Evolutionary conservation across 2,113 vertebrate genomes (phyloP), one percentile per base, ranked within the genome.

Genomic region (Machaerirhynchus nigripectus): DNA sequence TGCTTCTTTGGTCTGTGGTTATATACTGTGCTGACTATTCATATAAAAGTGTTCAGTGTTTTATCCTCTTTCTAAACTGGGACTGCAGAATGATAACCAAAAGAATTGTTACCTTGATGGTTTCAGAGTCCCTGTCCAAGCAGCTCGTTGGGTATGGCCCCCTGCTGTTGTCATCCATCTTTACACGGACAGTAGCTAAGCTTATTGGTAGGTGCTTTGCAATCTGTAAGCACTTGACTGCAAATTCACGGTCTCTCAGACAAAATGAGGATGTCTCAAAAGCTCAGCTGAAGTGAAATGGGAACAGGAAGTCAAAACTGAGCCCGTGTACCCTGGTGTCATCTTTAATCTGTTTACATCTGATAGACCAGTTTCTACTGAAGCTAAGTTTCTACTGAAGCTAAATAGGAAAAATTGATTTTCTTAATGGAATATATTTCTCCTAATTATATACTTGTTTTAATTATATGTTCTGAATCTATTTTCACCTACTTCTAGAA

Each of bases 261-360:
- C 27, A 63, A 46, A 73, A 42, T 59, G 35, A 91, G 33, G 37
- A 80, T 63, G 37, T 77, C 47, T 87, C 39, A 77, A 70, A 81
- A 83, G 15, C 84, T 92, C 68, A 71, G 26, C 35, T 92, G 73
- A 89, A 81, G n/a, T 86, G 75, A 87, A 94, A 80, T 31, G 79
- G 23, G 39, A 91, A 69, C 39, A 88, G 75, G 75, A 96, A 94
- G 60, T 82, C 5, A 83, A 89, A 94, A 87, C 17, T 1, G 14
- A 88, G 55, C 64, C 44, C 26, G 13, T 6, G 30, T 77, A 40
- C 24, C 18, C 37, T 56, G 13, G 22, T 81, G 61, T 84, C 9
- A 0, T 73, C 73, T 84, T 86, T 80, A 70, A 13, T 73, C 39
- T 88, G 27, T 76, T 89, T 70, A 23, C 8, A 55, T 55, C 46